Base-by-base conservation (phyloP, 2,888 invertebrate species). In the Syritta pipiens region DNA sequence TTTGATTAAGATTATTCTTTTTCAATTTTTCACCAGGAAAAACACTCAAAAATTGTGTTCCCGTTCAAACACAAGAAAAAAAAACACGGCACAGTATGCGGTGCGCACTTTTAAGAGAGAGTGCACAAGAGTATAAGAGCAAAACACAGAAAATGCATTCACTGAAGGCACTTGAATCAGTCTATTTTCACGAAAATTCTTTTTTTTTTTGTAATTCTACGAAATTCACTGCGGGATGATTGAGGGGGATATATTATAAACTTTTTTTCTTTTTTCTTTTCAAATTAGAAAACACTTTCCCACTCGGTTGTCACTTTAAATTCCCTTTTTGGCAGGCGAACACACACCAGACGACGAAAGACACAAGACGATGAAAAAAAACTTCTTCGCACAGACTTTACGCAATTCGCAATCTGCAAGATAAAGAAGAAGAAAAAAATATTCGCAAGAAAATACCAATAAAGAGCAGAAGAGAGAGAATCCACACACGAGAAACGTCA, bases 151-250 rank as follows among this genome's bases (percentile, higher is more conserved):
- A 82, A 79, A 82, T 82, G 81, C 82, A 83, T 81, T 83, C 82
- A 81, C 69, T 65, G 76, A 84, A 83, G 84, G 83, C 83, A 83
- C 84, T 82, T 71, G 53, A 82, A 81, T 82, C 83, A 84, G 83
- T 83, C 83, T 84, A 82, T 81, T 76, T 68, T 81, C 77, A 77
- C 51, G 32, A 57, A 49, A 63, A 59, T 48, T 57, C 37, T 37
- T 20, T 17, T 57, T 55, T 57, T 24, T 49, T 42, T 22, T 42
- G 32, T 26, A 49, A 20, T 44, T 59, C 12, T 17, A 19, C 30
- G 9, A 55, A 48, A 24, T 71, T 63, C 42, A 44, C 51, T 60
- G 14, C 17, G 37, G 10, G 5, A 14, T 10, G 9, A 4, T 7
- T n/a, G 4, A 10, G 37, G 17, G 37, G 37, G 17, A 3, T 17